Evolutionary conservation across 2,888 invertebrate species (phyloP), one percentile per base, ranked within the genome.

Genomic region (Troglohyphantes excavatus): DNA sequence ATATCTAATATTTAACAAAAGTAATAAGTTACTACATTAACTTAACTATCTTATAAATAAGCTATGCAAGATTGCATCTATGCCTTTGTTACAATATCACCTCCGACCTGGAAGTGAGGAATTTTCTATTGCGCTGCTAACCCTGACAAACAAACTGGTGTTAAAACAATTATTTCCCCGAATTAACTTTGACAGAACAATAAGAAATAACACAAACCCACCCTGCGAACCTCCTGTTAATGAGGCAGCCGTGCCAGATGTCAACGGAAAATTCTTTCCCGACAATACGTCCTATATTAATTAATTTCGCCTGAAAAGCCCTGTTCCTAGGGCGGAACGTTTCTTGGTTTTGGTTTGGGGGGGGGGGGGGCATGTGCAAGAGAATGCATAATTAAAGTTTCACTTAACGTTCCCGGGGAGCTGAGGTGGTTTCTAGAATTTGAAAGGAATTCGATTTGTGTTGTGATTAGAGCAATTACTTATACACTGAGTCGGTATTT

Each of bases 101-200:
- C 53, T 53, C 0, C n/a, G 7, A n/a, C 53, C 13, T 17, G 53
- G 17, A 53, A 53, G 13, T n/a, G 5, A n/a, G n/a, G n/a, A 13
- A 53, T 53, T n/a, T n/a, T 53, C n/a, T n/a, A 17, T 9, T 17
- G n/a, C 21, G 68, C 6, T 33, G 33, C 17, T 29, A 19, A 39
- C 39, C 26, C 0, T 27, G 53, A 46, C 43, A 26, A 26, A 21
- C 43, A 53, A 17, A 27, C 13, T 13, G 39, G 46, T 73, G 73
- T 83, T 73, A 63, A 83, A 83, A 83, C 63, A 83, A 46, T 83
- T 73, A 73, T 83, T 83, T 43, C 83, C 11, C 61, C 23, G 46
- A 73, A 63, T 73, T 61, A 73, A 65, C 65, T 29, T 33, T 29
- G 83, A 27, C 73, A 63, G 63, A 65, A 65, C 73, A 73, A 73